Conservation (phyloP, 2,797 vertebrate genomes). For the Platalea minor region DNA sequence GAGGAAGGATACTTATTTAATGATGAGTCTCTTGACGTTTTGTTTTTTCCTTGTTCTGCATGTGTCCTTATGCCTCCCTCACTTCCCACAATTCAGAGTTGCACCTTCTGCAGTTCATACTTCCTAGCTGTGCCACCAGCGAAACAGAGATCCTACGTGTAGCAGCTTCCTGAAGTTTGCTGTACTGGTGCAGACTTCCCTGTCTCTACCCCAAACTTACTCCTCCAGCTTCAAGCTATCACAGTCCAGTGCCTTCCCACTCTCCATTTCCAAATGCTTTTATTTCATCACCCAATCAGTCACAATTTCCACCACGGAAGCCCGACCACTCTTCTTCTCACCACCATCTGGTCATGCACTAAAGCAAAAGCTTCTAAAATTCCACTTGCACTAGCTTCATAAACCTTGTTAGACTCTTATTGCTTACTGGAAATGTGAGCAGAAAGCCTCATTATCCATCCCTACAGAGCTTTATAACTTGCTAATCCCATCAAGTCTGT, state of each 20-base stretch:
- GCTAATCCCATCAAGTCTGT: background rate
- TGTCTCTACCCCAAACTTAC: slow-evolving; percentile 9
- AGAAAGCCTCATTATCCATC: slow-evolving; percentile 40
- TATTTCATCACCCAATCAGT: slow-evolving; percentile 59
- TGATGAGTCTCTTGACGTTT: background rate
- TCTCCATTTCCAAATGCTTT: slow-evolving; percentile 46
- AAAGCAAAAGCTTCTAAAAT: slow-evolving; percentile 58
- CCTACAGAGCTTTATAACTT: background rate
- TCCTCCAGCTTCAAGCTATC: background rate
- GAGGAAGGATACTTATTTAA: background rate
- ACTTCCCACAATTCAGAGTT: background rate
- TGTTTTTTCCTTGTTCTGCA: background rate
- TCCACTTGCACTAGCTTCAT: slow-evolving; percentile 30
- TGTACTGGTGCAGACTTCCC: background rate
- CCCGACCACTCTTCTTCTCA: slow-evolving; percentile 40
- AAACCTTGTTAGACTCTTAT: slow-evolving; percentile 54
- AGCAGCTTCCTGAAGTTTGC: slow-evolving; percentile 16
- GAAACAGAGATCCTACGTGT: background rate
- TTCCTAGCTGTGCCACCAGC: background rate
- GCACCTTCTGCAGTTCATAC: background rate
- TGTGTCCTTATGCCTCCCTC: slow-evolving; percentile 1
- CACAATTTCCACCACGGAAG: slow-evolving; percentile 49
- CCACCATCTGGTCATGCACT: slow-evolving; percentile 54
- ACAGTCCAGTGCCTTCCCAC: slow-evolving; percentile 33
- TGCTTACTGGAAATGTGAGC: slow-evolving; percentile 44